phyloP scores from a whole-genome alignment of 23 tunicate species.

The Clavelina lepadiformis region DNA sequence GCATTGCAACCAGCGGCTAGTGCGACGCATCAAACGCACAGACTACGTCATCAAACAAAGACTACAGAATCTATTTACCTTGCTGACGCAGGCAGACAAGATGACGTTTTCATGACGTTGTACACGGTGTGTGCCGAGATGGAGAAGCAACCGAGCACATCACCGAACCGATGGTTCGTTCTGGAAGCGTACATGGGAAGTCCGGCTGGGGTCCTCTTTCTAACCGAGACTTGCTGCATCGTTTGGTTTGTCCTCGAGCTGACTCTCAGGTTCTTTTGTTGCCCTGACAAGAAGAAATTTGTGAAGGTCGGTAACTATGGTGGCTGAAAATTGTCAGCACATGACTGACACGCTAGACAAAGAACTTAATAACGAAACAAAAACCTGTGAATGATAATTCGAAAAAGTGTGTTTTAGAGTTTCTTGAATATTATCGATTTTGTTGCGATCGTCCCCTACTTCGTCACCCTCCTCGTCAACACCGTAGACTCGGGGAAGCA shows the following conservation, averaged over 20 bases:
- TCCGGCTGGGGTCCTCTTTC: conserved; percentile 74
- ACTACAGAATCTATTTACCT: too few relatives aligned
- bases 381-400: not conserved
- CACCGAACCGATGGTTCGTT: conserved; percentile 69
- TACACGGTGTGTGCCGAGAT: too few relatives aligned
- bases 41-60: too few relatives aligned
- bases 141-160: conserved; percentile 34
- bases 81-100: too few relatives aligned
- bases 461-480: conserved; percentile 75
- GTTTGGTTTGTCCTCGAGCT: conserved; percentile 96
- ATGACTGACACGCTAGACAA: not conserved
- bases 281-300: conserved; percentile 67
- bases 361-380: not conserved
- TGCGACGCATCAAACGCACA: too few relatives aligned
- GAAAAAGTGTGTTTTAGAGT: conserved; percentile 16
- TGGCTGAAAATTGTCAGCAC: too few relatives aligned
- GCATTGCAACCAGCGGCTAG: too few relatives aligned
- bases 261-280: conserved; percentile 54
- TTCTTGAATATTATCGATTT: conserved; percentile 82
- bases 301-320: conserved; percentile 38
- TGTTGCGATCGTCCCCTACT: conserved; percentile 92
- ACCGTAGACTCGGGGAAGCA: conserved; percentile 59
- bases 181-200: conserved; percentile 66
- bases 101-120: too few relatives aligned
- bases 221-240: conserved; percentile 87